Conservation (phyloP, 35 echinoderm and acorn worm species). For the Heliocidaris tuberculata region DNA sequence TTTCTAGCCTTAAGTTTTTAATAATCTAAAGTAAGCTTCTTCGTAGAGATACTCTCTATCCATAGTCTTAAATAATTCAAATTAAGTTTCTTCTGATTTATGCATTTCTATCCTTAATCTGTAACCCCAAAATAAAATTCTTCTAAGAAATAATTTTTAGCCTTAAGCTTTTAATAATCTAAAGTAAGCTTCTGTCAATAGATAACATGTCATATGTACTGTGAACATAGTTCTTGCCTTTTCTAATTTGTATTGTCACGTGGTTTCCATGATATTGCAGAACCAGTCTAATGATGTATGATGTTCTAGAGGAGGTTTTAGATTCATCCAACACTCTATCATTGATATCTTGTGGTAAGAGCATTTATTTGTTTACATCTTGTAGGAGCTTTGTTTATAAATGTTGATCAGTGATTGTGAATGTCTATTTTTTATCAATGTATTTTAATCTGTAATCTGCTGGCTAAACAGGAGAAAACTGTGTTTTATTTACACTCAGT, state of each 20-base stretch:
- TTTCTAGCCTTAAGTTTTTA: too few species aligned
- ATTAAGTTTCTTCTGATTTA: too few species aligned
- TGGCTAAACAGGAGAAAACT: neutral
- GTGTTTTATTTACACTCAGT: too few species aligned
- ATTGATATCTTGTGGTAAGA: constrained; percentile 57
- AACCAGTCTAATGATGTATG: constrained; percentile 63
- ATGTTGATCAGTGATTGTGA: neutral
- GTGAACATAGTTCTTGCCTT: neutral
- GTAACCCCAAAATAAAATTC: neutral
- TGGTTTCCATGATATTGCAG: neutral
- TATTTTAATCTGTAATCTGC: neutral
- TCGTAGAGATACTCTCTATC: too few species aligned
- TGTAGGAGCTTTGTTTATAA: neutral
- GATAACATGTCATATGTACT: neutral
- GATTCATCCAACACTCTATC: constrained; percentile 3
- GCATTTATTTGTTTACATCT: neutral
- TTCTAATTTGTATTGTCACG: neutral
- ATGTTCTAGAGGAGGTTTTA: constrained; percentile 59
- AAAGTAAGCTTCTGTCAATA: neutral
- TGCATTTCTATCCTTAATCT: too few species aligned
- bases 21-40: too few species aligned
- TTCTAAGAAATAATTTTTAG: neutral
- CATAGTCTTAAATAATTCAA: too few species aligned
- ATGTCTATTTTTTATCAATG: too few species aligned
- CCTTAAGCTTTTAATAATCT: neutral